A percentile compares a stretch with the other conserved stretches of the same genome.
Conservation (phyloP, 1,140 invertebrate genomes). For the Drosophila lini region DNA sequence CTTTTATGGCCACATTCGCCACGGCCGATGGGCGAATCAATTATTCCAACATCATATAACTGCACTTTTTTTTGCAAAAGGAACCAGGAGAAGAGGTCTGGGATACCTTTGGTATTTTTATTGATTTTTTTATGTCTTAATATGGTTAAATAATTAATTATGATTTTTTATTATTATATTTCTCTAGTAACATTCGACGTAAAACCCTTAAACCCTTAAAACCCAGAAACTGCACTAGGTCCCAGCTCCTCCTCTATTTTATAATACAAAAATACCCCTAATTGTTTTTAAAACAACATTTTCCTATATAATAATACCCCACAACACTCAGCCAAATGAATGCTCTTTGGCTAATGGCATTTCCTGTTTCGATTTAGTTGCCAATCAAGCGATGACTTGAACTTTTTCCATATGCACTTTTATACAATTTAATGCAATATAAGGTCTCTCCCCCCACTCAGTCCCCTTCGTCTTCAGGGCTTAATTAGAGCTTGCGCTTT, state of each 20-base stretch:
- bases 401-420: conserved; percentile 55
- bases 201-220: too few species aligned
- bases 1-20: conserved; percentile 69
- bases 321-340: conserved; percentile 4
- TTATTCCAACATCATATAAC: conserved; percentile 50
- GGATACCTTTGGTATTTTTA: neutral
- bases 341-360: conserved; percentile 50
- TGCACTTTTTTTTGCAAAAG: conserved; percentile 27
- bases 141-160: neutral
- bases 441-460: neutral
- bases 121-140: neutral
- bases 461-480: conserved; percentile 30
- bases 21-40: conserved; percentile 65
- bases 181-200: too few species aligned
- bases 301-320: conserved; percentile 7
- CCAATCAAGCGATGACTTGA: conserved; percentile 70
- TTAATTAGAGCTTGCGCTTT: conserved; percentile 68
- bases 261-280: neutral
- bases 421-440: conserved; percentile 51
- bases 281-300: conserved; percentile 19
- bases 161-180: too few species aligned
- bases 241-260: neutral
- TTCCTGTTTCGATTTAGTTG: conserved; percentile 61
- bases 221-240: neutral
- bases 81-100: neutral